Conservation (phyloP, 1,140 invertebrate genomes). For the Zaprionus vittiger region DNA sequence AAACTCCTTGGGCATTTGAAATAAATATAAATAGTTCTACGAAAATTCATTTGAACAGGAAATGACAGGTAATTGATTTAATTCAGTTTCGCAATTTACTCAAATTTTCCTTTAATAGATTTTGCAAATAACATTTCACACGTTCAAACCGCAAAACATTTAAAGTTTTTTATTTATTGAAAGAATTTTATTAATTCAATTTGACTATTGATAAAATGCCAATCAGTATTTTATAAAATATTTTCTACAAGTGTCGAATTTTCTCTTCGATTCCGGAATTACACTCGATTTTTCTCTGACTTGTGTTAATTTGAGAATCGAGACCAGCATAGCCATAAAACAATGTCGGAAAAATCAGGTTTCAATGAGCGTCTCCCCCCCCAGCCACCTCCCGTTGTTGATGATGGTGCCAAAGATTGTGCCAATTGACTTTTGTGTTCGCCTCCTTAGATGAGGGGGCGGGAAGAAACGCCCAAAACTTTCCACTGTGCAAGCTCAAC, state of each 20-base stretch:
- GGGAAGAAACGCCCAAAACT: slow-evolving; percentile 18
- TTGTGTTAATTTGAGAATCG: slow-evolving; percentile 30
- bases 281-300: neutral
- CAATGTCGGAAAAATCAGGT: slow-evolving; percentile 38
- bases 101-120: neutral
- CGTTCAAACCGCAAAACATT: neutral
- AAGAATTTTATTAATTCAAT: neutral
- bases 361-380: slow-evolving; percentile 18
- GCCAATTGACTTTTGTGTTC: slow-evolving; percentile 67
- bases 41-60: neutral
- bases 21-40: neutral
- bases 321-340: slow-evolving; percentile 22
- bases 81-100: neutral
- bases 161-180: neutral
- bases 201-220: neutral
- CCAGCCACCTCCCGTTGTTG: neutral
- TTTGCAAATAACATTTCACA: neutral
- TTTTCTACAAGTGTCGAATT: neutral
- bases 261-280: neutral
- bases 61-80: neutral
- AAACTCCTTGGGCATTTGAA: neutral
- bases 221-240: neutral
- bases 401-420: slow-evolving; percentile 41
- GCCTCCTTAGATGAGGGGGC: slow-evolving; percentile 8
- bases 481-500: slow-evolving; percentile 33